Evolutionary conservation across 2,888 invertebrate species (phyloP), one percentile per base, ranked within the genome.

Genomic region (Cataglyphis altisquamis): DNA sequence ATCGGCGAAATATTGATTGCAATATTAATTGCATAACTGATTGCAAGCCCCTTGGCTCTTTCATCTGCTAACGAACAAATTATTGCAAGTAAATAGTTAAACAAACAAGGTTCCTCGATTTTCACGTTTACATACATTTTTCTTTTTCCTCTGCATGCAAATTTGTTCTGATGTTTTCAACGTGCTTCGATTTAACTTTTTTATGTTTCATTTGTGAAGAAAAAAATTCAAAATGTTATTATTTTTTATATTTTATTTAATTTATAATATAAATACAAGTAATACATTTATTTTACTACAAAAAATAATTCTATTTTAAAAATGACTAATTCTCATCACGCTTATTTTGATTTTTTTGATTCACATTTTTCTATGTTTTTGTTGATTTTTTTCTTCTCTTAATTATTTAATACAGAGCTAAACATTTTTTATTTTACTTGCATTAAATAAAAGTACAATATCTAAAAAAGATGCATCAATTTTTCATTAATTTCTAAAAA

Each of bases 21-120:
- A n/a, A 67, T 67, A 77, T 57, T 77, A 77, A 77, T 77, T 77
- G 39, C 39, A 12, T 75, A 77, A 68, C 77, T 77, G 68, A 68
- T 77, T 77, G 68, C 68, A 15, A 52, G 25, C 3, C 36, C 55
- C 12, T 57, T 67, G 67, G 15, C 55, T 57, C 55, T 67, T 68
- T 77, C 21, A 67, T 68, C 29, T 39, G 55, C 55, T 68, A 25
- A 68, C 55, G 55, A 77, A 15, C 10, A 39, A 55, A 67, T 29
- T 67, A 77, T 68, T 68, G 18, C 41, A 29, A 77, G 67, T 55
- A 67, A 77, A 77, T 68, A 41, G 3, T 55, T 67, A 57, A 66
- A 66, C 15, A 8, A 67, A 67, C 68, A 52, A 64, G 12, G 2
- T 41, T 73, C 15, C 67, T 75, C 39, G 18, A 75, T 66, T 66